Percentiles rank a stretch among this genome's conserved stretches.
These are phyloP conservation scores for Podocnemis expansa DNA, from an alignment of 2,113 vertebrate genomes.

Conservation along the genomic window DNA sequence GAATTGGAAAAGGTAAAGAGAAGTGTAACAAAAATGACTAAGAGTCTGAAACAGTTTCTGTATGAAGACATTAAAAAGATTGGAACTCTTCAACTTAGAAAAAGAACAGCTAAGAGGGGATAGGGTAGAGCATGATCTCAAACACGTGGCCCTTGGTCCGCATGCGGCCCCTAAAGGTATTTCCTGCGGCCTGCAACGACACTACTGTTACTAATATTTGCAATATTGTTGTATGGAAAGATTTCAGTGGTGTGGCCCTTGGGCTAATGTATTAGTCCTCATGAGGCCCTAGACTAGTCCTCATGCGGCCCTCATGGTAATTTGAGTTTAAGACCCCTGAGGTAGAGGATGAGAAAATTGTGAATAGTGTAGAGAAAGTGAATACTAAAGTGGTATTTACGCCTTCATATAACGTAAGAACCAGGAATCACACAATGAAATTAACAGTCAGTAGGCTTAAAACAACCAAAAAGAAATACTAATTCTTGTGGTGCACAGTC, in stretches of 20 bases:
- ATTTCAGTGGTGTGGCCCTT: too few relatives aligned
- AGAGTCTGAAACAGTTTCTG: not conserved
- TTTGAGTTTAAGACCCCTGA: too few relatives aligned
- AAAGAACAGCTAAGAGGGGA: not conserved
- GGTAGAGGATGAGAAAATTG: not conserved
- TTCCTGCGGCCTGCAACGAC: too few relatives aligned
- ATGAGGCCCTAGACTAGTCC: too few relatives aligned
- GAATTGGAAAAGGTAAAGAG: not conserved
- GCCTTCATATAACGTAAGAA: not conserved
- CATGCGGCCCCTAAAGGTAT: too few relatives aligned
- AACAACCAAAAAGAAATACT: not conserved
- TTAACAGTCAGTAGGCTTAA: not conserved
- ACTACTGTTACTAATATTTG: too few relatives aligned
- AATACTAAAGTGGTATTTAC: not conserved
- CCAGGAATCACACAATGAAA: not conserved
- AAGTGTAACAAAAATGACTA: not conserved
- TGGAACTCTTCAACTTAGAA: not conserved
- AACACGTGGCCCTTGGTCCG: too few relatives aligned
- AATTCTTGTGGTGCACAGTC: not conserved
- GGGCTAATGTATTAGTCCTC: too few relatives aligned
- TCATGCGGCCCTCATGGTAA: too few relatives aligned
- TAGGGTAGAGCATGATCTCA: not conserved
- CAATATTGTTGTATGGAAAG: too few relatives aligned
- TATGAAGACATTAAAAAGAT: not conserved
- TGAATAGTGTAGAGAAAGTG: not conserved